Evolutionary conservation across 1,140 invertebrate genomes (phyloP).

Genomic region (Carcinoscorpius rotundicauda): DNA sequence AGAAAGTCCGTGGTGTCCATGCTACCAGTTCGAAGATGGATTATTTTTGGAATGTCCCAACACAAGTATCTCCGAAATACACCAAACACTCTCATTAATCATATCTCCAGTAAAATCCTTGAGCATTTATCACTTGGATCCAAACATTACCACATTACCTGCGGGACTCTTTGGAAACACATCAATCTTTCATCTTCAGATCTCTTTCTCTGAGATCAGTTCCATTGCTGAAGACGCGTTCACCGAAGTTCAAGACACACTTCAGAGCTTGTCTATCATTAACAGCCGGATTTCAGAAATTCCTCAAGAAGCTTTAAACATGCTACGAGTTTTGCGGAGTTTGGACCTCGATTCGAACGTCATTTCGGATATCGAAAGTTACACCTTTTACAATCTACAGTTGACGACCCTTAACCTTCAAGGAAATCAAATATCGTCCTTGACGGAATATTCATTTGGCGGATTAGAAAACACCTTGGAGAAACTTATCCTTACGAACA

Average conservation of each 20-base stretch:
- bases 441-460: conserved; percentile 62
- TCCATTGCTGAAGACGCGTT: conserved; percentile 61
- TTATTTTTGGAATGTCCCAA: conserved; percentile 77
- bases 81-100: conserved; percentile 40
- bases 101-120: conserved; percentile 56
- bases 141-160: conserved; percentile 52
- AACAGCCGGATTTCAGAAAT: conserved; percentile 64
- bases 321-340: conserved; percentile 53
- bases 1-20: conserved; percentile 65
- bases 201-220: conserved; percentile 61
- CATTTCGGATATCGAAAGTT: conserved; percentile 66
- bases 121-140: conserved; percentile 72
- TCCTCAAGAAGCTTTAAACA: conserved; percentile 62
- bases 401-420: conserved; percentile 71
- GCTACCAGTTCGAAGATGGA: conserved; percentile 81
- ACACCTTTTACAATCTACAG: conserved; percentile 70
- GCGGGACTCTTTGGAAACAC: conserved; percentile 52
- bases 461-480: conserved; percentile 62
- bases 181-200: conserved; percentile 57
- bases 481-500: conserved; percentile 73
- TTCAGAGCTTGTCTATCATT: conserved; percentile 66
- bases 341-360: conserved; percentile 76
- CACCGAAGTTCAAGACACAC: conserved; percentile 50
- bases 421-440: conserved; percentile 56
- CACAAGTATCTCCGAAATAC: conserved; percentile 47